Percentiles rank a stretch among this genome's conserved stretches.
Conservation (phyloP, 2,113 vertebrate genomes). For the Cyphomyrus plagiostoma region DNA sequence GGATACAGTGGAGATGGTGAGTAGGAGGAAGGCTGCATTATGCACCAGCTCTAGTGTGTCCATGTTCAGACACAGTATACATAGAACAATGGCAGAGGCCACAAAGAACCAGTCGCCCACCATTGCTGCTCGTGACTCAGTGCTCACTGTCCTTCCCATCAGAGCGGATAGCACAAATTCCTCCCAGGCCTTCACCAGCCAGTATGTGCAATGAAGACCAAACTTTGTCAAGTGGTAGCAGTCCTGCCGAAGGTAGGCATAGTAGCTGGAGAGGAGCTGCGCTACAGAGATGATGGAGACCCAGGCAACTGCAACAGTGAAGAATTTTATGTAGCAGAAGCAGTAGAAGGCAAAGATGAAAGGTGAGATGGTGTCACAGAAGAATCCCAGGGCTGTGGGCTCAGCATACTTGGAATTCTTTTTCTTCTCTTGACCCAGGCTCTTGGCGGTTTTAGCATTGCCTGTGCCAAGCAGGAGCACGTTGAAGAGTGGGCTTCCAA, state of each 20-base stretch:
- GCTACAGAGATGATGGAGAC: conserved; percentile 68
- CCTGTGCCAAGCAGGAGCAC: conserved; percentile 70
- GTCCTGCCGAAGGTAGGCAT: conserved; percentile 70
- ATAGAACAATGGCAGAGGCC: conserved; percentile 57
- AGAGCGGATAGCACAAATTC: conserved; percentile 63
- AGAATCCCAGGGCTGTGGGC: conserved; percentile 76
- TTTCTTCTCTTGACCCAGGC: conserved; percentile 70
- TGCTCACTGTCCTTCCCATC: conserved; percentile 30
- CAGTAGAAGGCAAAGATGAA: conserved; percentile 77
- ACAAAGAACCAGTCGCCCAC: conserved; percentile 80
- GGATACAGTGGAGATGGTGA: conserved; percentile 64
- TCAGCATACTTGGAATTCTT: conserved; percentile 86
- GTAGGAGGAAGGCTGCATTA: conserved; percentile 66
- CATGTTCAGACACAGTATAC: conserved; percentile 63
- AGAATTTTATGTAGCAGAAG: conserved; percentile 67
- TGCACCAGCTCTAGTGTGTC: conserved; percentile 72
- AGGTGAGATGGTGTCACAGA: conserved; percentile 69
- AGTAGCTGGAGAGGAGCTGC: conserved; percentile 76
- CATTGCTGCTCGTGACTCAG: conserved; percentile 55
- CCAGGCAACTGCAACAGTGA: conserved; percentile 67
- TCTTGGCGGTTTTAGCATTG: conserved; percentile 57
- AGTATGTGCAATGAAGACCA: conserved; percentile 69
- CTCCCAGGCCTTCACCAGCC: conserved; percentile 78
- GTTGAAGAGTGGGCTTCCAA: conserved; percentile 80
- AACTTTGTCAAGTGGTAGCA: conserved; percentile 75